These are phyloP conservation scores for Temnothorax unifasciatus DNA, from an alignment of 2,888 invertebrate genomes.

Conservation along the genomic window DNA sequence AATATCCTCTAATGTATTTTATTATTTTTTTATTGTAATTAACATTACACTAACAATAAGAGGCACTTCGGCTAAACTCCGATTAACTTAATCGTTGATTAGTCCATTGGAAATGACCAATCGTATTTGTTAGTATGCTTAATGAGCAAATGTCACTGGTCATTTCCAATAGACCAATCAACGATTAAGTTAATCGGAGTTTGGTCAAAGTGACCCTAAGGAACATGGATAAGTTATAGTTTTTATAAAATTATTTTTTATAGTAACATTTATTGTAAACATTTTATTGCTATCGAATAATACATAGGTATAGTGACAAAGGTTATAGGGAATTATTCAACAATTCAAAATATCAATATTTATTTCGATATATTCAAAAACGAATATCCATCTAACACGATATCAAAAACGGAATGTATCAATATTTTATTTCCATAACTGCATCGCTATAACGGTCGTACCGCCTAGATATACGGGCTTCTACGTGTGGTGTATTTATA, in stretches of 20 bases:
- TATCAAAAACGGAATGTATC: slow-evolving; percentile 50
- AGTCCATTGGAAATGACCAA: no score
- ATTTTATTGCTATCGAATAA: slow-evolving; percentile 19
- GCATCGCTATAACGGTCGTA: slow-evolving; percentile 35
- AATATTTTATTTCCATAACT: slow-evolving; percentile 53
- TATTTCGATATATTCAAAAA: slow-evolving; percentile 42
- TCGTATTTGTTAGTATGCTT: no score
- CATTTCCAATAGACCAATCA: no score
- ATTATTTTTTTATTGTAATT: not conserved
- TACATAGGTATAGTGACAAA: not conserved
- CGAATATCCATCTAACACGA: slow-evolving; percentile 47
- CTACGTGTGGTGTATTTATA: slow-evolving; percentile 51
- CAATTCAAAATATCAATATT: slow-evolving; percentile 49
- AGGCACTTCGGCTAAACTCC: no score
- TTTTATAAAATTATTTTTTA: not conserved
- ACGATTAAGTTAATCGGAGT: no score
- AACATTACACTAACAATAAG: not conserved
- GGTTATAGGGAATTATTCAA: slow-evolving; percentile 36
- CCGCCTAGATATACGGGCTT: slow-evolving; percentile 20
- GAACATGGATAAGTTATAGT: not conserved
- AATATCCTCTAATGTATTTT: not conserved
- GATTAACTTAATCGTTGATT: no score
- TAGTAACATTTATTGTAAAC: slow-evolving; percentile 5
- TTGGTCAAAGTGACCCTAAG: not conserved
- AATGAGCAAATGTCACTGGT: no score